Evolutionary conservation across 2,113 vertebrate species (phyloP).

Genomic region (Lophotis ruficrista): DNA sequence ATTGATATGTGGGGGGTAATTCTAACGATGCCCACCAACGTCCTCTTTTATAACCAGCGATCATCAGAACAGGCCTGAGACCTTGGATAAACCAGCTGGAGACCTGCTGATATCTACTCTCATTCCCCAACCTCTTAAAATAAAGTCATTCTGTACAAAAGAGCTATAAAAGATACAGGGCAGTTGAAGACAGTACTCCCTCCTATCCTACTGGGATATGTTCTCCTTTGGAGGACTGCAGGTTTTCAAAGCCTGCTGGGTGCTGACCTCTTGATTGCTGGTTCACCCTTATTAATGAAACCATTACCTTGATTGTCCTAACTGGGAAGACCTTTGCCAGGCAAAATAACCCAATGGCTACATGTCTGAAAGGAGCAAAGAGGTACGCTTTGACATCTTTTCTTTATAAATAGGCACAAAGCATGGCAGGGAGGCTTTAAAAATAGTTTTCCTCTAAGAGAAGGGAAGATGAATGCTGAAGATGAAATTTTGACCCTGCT

Average conservation of each 20-base stretch:
- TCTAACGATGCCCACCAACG: constrained; percentile 13
- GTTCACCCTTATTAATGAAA: constrained; percentile 32
- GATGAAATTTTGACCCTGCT: background rate
- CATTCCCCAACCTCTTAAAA: background rate
- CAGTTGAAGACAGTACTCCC: background rate
- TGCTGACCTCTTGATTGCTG: constrained; percentile 55
- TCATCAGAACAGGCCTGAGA: background rate
- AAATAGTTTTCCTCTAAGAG: constrained; percentile 36
- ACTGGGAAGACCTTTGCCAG: constrained; percentile 8
- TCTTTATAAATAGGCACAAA: constrained; percentile 51
- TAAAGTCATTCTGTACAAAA: background rate
- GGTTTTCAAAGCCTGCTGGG: constrained; percentile 1
- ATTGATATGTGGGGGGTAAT: constrained; percentile 32
- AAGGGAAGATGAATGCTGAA: background rate
- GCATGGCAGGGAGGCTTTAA: constrained; percentile 37
- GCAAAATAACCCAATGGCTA: background rate
- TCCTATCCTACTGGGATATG: constrained; percentile 26
- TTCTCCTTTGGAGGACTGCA: constrained; percentile 4
- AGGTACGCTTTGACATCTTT: constrained; percentile 9
- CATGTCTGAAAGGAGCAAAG: background rate
- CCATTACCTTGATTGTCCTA: background rate
- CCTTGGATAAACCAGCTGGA: constrained; percentile 33
- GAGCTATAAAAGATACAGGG: background rate
- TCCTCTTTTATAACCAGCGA: background rate
- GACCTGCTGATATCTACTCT: background rate